phyloP scores from a whole-genome alignment of 2,888 invertebrate genomes.

The Drosophila dives region DNA sequence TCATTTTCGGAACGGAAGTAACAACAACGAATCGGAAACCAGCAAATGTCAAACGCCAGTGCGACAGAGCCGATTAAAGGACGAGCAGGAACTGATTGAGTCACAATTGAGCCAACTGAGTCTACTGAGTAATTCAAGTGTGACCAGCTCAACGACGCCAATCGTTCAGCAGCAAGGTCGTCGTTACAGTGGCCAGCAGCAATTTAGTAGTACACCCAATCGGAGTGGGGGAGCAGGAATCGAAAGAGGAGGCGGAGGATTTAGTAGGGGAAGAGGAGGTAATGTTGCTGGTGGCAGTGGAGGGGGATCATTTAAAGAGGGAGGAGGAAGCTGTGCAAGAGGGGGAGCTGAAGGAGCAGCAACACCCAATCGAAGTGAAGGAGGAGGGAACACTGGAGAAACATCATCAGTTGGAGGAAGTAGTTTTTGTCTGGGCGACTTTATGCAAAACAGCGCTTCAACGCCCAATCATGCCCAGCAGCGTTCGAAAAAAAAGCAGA shows the following conservation, averaged over 20 bases:
- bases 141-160: constrained; percentile 45
- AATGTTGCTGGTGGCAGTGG: too few relatives aligned
- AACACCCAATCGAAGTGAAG: not conserved
- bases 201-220: constrained; percentile 64
- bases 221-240: constrained; percentile 50
- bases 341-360: constrained; percentile 26
- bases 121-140: constrained; percentile 43
- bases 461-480: constrained; percentile 63
- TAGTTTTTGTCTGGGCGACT: constrained; percentile 83
- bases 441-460: constrained; percentile 57
- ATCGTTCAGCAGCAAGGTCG: constrained; percentile 48
- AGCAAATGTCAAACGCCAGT: constrained; percentile 69
- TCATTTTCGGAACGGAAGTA: constrained; percentile 74
- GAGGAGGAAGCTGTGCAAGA: not conserved
- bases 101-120: constrained; percentile 38
- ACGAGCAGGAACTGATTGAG: constrained; percentile 42
- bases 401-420: constrained; percentile 28
- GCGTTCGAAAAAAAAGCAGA: constrained; percentile 65
- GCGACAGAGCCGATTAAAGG: constrained; percentile 20
- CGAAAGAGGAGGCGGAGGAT: not conserved
- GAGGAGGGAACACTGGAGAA: constrained; percentile 18
- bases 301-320: not conserved
- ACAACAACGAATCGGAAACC: constrained; percentile 60
- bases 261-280: not conserved
- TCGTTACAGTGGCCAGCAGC: constrained; percentile 34